Evolutionary conservation across 2,888 invertebrate species (phyloP).

Genomic region (Tetrapedia diversipes): DNA sequence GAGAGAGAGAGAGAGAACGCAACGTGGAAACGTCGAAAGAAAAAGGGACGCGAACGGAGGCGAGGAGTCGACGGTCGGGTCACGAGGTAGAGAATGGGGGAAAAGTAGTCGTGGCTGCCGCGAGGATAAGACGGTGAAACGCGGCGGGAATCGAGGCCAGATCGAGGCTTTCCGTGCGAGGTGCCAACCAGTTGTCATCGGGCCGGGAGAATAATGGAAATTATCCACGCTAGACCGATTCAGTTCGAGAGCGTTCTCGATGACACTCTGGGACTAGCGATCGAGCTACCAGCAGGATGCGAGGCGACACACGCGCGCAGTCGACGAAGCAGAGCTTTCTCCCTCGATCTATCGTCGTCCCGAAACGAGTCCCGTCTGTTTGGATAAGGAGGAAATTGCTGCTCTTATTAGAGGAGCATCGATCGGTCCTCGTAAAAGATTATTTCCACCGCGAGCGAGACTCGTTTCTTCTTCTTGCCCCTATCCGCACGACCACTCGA

Average conservation of each 20-base stretch:
- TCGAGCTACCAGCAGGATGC: neutral
- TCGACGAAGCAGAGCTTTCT: neutral
- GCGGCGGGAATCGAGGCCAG: constrained; percentile 13
- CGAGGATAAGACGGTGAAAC: constrained; percentile 26
- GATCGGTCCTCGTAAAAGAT: constrained; percentile 39
- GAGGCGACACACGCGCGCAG: constrained; percentile 9
- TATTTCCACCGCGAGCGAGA: constrained; percentile 30
- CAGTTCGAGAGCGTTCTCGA: neutral
- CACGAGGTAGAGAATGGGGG: constrained; percentile 10
- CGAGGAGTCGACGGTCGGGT: constrained; percentile 9
- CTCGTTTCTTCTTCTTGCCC: constrained; percentile 5
- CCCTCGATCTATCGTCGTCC: neutral
- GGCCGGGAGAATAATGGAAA: constrained; percentile 74
- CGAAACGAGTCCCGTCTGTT: constrained; percentile 28
- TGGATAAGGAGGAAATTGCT: constrained; percentile 37
- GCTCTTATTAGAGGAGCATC: constrained; percentile 34
- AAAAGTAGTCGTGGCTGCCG: constrained; percentile 1
- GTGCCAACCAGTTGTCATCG: constrained; percentile 62
- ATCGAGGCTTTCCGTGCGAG: constrained; percentile 15
- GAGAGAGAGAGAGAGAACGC: neutral
- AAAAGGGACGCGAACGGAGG: neutral
- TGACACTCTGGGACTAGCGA: neutral
- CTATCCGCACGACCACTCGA: constrained; percentile 1
- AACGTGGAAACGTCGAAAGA: neutral
- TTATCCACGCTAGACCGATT: constrained; percentile 65